phyloP scores from a whole-genome alignment of 2,797 vertebrate species.

The Xenentodon cancila region DNA sequence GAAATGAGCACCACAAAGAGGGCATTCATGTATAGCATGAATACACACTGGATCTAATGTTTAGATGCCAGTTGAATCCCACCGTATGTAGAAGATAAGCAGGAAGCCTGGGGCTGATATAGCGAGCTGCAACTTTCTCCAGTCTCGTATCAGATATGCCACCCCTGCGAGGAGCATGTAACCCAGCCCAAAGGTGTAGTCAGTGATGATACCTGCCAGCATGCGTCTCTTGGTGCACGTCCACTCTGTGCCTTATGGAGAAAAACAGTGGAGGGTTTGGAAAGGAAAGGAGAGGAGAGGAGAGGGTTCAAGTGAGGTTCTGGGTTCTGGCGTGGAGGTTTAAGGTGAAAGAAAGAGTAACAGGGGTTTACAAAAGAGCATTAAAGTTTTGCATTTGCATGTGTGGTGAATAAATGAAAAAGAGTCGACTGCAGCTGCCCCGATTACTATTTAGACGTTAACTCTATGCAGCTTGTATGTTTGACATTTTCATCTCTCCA shows the following conservation, averaged over 20 bases:
- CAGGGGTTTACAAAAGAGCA: conserved; percentile 30
- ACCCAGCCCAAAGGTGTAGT: conserved; percentile 82
- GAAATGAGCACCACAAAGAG: conserved; percentile 21
- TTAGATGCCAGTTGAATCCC: conserved; percentile 24
- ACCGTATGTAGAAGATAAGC: conserved; percentile 85
- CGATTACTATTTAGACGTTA: too few relatives aligned
- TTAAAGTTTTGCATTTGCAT: conserved; percentile 2
- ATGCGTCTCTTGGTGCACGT: conserved; percentile 83
- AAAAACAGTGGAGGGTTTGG: conserved; percentile 19
- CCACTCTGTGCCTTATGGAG: conserved; percentile 86
- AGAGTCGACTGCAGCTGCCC: not conserved
- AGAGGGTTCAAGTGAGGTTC: conserved; percentile 10
- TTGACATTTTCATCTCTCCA: too few relatives aligned
- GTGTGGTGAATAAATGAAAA: not conserved
- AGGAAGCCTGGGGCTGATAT: conserved; percentile 79
- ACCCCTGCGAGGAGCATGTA: conserved; percentile 86
- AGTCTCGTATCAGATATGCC: conserved; percentile 84
- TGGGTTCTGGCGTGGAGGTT: conserved; percentile 22
- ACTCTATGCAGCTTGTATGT: too few relatives aligned
- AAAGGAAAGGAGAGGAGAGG: conserved; percentile 11
- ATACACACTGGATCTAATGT: conserved; percentile 26
- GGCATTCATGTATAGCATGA: conserved; percentile 18
- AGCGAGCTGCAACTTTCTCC: conserved; percentile 86
- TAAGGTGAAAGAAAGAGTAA: conserved; percentile 20
- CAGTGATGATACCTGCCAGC: conserved; percentile 78